phyloP scores from a whole-genome alignment of 2,113 vertebrate genomes.

The Oreochromis tanganicae region DNA sequence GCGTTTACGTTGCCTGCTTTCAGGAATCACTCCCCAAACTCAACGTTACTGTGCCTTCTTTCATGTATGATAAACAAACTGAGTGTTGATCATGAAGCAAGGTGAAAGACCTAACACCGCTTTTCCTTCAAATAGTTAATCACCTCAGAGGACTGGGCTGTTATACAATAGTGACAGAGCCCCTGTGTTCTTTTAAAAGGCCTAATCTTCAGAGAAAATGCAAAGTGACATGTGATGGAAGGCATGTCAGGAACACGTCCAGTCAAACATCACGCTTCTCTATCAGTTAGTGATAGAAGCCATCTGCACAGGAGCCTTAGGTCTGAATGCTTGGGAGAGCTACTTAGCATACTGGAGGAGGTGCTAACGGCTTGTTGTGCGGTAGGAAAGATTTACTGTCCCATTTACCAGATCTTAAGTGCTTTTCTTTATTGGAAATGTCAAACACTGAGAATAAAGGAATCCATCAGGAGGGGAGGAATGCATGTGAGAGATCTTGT shows the following conservation, averaged over 20 bases:
- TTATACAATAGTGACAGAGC: background rate
- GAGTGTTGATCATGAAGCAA: background rate
- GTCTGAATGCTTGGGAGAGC: background rate
- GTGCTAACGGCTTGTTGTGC: background rate
- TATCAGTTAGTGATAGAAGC: background rate
- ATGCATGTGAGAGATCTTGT: background rate
- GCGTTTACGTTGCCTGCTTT: background rate
- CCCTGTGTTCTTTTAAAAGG: background rate
- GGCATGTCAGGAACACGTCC: conserved; percentile 21
- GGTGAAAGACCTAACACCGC: background rate
- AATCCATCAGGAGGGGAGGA: background rate
- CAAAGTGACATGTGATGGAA: conserved; percentile 15
- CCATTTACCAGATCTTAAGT: conserved; percentile 6
- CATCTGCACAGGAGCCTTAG: background rate
- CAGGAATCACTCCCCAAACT: background rate
- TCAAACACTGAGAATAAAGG: background rate
- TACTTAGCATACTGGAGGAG: background rate
- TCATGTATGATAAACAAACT: background rate
- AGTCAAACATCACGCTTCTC: background rate
- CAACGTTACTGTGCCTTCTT: fast-evolving
- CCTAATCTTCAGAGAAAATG: background rate
- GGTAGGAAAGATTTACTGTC: background rate
- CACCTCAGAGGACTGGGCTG: background rate
- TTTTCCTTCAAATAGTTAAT: background rate
- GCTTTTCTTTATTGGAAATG: conserved; percentile 6